These are phyloP conservation scores for Sycophila sp. DNA, from an alignment of 1,140 invertebrate genomes.

Conservation along the genomic window DNA sequence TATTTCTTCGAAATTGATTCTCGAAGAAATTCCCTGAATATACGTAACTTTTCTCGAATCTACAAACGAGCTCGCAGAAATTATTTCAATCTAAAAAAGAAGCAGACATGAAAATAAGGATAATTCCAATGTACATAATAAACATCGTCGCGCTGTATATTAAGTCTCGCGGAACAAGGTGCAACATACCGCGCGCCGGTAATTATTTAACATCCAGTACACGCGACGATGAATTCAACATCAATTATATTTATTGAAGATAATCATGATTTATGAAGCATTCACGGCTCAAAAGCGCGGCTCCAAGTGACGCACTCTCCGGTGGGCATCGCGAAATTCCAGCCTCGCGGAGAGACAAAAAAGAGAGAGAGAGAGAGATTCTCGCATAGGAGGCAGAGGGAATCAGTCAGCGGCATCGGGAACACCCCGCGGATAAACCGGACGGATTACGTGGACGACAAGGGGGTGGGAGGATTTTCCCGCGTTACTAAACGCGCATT, in stretches of 20 bases:
- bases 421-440: constrained; percentile 23
- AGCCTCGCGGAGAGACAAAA: not conserved
- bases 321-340: not conserved
- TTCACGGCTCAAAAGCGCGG: constrained; percentile 27
- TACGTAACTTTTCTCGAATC: no score
- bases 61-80: no score
- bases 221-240: constrained; percentile 2
- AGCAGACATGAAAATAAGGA: not conserved
- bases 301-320: not conserved
- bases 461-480: constrained; percentile 3
- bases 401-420: not conserved
- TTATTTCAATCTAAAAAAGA: no score
- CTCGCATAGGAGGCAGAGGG: not conserved
- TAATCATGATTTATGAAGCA: constrained; percentile 33
- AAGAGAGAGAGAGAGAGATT: constrained; percentile 9
- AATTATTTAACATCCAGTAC: constrained; percentile 18
- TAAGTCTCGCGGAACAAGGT: no score
- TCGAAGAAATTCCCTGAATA: no score
- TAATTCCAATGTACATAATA: no score
- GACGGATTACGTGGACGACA: constrained; percentile 25
- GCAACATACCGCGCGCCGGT: not conserved
- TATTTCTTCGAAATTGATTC: no score
- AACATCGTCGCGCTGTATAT: no score
- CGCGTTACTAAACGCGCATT: not conserved
- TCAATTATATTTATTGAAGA: constrained; percentile 36